A percentile compares a stretch with the other conserved stretches of the same genome.
Evolutionary conservation across 2,888 invertebrate genomes (phyloP).

Genomic region (Ectropis crepuscularia): DNA sequence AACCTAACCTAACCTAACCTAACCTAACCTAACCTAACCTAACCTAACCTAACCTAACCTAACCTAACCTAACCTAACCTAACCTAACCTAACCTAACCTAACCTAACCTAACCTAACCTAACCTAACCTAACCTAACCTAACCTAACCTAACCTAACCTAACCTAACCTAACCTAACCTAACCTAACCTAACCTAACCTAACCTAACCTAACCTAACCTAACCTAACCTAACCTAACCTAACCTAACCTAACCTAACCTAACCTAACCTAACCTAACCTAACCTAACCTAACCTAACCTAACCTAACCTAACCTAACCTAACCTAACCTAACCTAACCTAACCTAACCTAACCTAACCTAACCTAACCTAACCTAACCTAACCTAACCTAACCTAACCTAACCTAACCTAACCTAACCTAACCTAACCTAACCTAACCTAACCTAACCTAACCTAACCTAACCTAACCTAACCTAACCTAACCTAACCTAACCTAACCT

Average conservation of each 20-base stretch:
- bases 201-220: slow-evolving; percentile 1
- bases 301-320: slow-evolving; percentile 1
- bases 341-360: slow-evolving; percentile 1
- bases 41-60: slow-evolving; percentile 1
- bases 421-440: slow-evolving; percentile 1
- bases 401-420: slow-evolving; percentile 1
- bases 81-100: slow-evolving; percentile 1
- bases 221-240: slow-evolving; percentile 1
- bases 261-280: slow-evolving; percentile 1
- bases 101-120: slow-evolving; percentile 1
- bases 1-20: slow-evolving; percentile 1
- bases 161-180: slow-evolving; percentile 1
- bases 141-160: slow-evolving; percentile 1
- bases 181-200: slow-evolving; percentile 1
- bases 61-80: slow-evolving; percentile 1
- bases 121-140: slow-evolving; percentile 1
- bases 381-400: slow-evolving; percentile 1
- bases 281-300: slow-evolving; percentile 1
- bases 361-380: slow-evolving; percentile 1
- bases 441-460: slow-evolving; percentile 1
- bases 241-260: slow-evolving; percentile 1
- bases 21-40: slow-evolving; percentile 1
- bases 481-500: slow-evolving; percentile 1
- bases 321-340: slow-evolving; percentile 1
- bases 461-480: slow-evolving; percentile 1